A percentile compares a stretch with the other conserved stretches of the same genome.
phyloP scores from a whole-genome alignment of 2,797 vertebrate species.

The Cyclura pinguis region DNA sequence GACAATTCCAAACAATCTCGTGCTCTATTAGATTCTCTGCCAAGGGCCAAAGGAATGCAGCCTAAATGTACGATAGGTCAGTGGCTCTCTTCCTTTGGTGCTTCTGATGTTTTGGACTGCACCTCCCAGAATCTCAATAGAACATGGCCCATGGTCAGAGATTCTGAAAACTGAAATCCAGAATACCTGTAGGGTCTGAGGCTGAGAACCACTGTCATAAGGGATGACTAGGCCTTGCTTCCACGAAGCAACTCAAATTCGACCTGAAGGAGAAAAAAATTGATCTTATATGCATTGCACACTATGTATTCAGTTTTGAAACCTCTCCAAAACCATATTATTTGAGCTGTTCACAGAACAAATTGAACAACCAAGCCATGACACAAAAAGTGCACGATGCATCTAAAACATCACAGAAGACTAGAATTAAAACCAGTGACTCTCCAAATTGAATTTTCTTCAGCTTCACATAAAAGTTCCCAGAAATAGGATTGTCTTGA shows the following conservation, averaged over 20 bases:
- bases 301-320: background rate
- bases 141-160: too few species aligned
- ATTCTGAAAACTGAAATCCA: too few species aligned
- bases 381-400: background rate
- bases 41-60: background rate
- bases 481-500: background rate
- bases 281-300: background rate
- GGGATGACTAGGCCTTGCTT: too few species aligned
- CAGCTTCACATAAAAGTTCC: background rate
- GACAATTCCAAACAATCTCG: too few species aligned
- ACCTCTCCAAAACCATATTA: background rate
- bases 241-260: background rate
- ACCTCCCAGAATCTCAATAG: too few species aligned
- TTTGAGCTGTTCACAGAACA: background rate
- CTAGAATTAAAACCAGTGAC: background rate
- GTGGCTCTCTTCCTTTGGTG: too few species aligned
- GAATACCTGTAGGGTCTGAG: too few species aligned
- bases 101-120: too few species aligned
- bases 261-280: background rate
- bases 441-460: background rate
- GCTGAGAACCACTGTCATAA: background rate
- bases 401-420: background rate
- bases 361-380: background rate
- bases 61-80: background rate
- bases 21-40: too few species aligned